Evolutionary conservation across 2,113 vertebrate species (phyloP).

Genomic region (Alligator sinensis): DNA sequence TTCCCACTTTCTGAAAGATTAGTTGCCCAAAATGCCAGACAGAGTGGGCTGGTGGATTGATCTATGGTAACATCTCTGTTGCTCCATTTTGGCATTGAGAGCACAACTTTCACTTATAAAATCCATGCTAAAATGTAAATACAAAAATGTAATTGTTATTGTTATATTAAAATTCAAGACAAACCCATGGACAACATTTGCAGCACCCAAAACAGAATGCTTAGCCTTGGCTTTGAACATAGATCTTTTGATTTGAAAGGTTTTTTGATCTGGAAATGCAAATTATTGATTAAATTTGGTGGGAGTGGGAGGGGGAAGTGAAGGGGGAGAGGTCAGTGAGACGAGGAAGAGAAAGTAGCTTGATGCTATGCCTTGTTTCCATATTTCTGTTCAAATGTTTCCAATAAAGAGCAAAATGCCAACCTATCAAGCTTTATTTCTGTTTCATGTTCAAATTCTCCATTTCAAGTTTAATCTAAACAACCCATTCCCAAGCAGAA

Average conservation of each 20-base stretch:
- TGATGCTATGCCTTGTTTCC: neutral
- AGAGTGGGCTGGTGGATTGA: neutral
- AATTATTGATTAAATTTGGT: neutral
- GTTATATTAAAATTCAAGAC: neutral
- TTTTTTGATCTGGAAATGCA: neutral
- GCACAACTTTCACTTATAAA: neutral
- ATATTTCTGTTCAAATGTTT: neutral
- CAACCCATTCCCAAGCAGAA: slow-evolving; percentile 36
- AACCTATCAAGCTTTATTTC: slow-evolving; percentile 24
- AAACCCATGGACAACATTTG: neutral
- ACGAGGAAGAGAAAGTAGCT: no score
- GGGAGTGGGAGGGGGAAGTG: neutral
- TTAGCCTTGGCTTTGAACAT: neutral
- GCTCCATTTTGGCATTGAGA: fast-evolving
- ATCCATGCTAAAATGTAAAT: fast-evolving
- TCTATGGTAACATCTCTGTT: neutral
- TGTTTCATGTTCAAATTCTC: neutral
- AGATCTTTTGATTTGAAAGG: neutral
- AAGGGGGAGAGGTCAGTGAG: no score
- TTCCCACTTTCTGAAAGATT: neutral
- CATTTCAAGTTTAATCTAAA: slow-evolving; percentile 46
- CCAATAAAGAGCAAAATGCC: neutral
- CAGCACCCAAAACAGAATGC: neutral
- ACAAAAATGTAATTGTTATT: neutral
- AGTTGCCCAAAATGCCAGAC: neutral